Percentiles rank a stretch among this genome's conserved stretches.
These are phyloP conservation scores for Ormyrus nitidulus DNA, from an alignment of 2,888 invertebrate species.

Conservation along the genomic window DNA sequence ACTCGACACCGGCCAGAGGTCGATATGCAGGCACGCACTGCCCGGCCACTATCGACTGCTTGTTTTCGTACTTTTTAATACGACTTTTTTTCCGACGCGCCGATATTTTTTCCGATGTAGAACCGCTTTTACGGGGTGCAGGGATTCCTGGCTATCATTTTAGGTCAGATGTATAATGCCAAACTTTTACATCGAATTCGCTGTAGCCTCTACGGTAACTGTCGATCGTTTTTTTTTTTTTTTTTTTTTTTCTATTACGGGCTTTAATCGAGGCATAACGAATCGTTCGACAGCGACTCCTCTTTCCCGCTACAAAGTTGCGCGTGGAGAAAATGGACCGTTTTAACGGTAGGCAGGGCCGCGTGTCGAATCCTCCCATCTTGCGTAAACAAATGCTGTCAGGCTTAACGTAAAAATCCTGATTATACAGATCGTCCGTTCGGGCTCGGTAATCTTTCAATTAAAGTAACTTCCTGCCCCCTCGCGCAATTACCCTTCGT, in stretches of 20 bases:
- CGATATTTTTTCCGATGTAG: too few species aligned
- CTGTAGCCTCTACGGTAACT: too few species aligned
- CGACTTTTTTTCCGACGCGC: too few species aligned
- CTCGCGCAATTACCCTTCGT: conserved; percentile 35
- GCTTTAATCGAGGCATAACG: background rate
- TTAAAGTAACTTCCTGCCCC: conserved; percentile 48
- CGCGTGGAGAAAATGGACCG: background rate
- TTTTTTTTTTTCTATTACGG: background rate
- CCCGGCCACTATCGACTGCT: too few species aligned
- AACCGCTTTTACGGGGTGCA: too few species aligned
- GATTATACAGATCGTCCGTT: background rate
- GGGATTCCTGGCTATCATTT: too few species aligned
- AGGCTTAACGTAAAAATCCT: conserved; percentile 12
- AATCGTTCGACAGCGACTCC: background rate
- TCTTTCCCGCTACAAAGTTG: background rate
- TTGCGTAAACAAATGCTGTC: too few species aligned
- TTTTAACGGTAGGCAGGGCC: background rate
- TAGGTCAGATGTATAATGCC: too few species aligned
- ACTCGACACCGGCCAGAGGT: conserved; percentile 6
- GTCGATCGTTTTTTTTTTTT: background rate
- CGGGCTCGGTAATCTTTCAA: conserved; percentile 48
- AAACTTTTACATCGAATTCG: too few species aligned
- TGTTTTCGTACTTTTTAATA: too few species aligned
- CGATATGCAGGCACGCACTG: conserved; percentile 6
- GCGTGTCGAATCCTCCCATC: background rate